phyloP scores from a whole-genome alignment of 2,888 invertebrate genomes.

The Apotomis capreana region DNA sequence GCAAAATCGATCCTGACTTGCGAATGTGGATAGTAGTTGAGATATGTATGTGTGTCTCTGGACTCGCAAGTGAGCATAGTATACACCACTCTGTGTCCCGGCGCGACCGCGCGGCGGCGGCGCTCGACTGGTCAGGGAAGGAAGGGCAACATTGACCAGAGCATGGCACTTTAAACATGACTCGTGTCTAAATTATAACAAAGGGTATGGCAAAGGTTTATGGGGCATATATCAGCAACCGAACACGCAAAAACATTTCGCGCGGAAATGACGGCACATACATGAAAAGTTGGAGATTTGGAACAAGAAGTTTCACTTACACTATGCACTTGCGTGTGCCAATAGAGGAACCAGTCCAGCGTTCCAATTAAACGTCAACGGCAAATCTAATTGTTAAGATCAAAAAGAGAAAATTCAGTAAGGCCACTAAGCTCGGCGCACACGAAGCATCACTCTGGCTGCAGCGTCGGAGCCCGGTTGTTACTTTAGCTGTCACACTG shows the following conservation, averaged over 20 bases:
- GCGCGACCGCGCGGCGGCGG: conserved; percentile 51
- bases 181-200: conserved; percentile 65
- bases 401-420: conserved; percentile 81
- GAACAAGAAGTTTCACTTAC: conserved; percentile 84
- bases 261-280: conserved; percentile 78
- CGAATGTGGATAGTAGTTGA: conserved; percentile 65
- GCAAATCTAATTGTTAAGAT: conserved; percentile 67
- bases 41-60: conserved; percentile 65
- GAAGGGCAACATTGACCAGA: conserved; percentile 77
- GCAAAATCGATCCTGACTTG: conserved; percentile 85
- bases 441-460: conserved; percentile 79
- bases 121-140: conserved; percentile 57
- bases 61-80: conserved; percentile 70
- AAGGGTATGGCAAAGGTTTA: conserved; percentile 74
- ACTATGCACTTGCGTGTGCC: conserved; percentile 83
- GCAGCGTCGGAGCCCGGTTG: conserved; percentile 72
- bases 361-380: conserved; percentile 74
- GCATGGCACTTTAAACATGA: conserved; percentile 81
- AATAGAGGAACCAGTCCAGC: conserved; percentile 78
- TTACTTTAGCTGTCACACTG: conserved; percentile 55
- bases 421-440: conserved; percentile 79
- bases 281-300: conserved; percentile 83
- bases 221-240: conserved; percentile 73
- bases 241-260: conserved; percentile 80
- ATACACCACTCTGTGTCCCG: conserved; percentile 68